Conservation (phyloP, 2,797 vertebrate species). For the Sebastes variabilis region DNA sequence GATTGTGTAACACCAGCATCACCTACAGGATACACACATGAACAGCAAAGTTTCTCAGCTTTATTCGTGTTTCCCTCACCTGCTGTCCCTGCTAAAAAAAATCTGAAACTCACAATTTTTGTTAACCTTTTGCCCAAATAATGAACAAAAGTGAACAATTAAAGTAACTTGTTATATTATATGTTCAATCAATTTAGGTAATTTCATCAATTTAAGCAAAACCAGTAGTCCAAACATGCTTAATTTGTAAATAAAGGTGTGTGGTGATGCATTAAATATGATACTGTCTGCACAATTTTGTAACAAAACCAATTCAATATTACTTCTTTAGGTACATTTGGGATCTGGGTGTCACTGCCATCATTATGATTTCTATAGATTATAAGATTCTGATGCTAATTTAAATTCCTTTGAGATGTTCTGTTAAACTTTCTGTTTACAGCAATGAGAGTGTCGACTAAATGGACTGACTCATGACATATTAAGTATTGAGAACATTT, state of each 20-base stretch:
- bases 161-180: not conserved
- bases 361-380: not conserved
- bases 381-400: not conserved
- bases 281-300: not conserved
- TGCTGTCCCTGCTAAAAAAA: not conserved
- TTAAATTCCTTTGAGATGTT: not conserved
- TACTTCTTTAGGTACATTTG: not conserved
- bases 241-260: not conserved
- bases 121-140: not conserved
- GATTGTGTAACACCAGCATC: conserved; percentile 63
- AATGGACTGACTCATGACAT: not conserved
- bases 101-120: not conserved
- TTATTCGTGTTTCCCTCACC: not conserved
- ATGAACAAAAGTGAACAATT: not conserved
- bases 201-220: not conserved
- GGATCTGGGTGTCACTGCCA: not conserved
- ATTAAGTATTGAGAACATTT: not conserved
- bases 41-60: conserved; percentile 28
- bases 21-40: conserved; percentile 46
- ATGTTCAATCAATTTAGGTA: not conserved
- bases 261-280: not conserved
- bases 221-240: not conserved
- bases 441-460: not conserved
- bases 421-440: not conserved
- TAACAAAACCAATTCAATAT: not conserved